Evolutionary conservation across 37 sponge, comb jelly and placozoan genomes (phyloP).

Genomic region (Spongilla lacustris): DNA sequence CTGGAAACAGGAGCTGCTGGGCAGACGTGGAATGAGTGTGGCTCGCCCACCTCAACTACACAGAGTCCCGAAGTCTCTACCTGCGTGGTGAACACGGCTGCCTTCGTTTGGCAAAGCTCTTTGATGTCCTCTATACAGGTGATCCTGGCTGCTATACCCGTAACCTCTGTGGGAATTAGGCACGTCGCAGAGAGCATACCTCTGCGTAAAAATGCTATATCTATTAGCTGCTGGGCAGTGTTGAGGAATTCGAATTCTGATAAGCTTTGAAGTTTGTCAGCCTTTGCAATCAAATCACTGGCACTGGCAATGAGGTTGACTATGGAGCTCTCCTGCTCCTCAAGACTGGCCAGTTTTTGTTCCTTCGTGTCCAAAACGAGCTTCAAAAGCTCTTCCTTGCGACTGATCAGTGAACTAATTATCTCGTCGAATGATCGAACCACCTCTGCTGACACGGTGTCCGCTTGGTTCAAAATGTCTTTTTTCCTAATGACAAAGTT

Average conservation of each 20-base stretch:
- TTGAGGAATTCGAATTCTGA: background rate
- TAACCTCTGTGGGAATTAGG: background rate
- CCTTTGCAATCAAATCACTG: background rate
- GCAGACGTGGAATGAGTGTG: slow-evolving; percentile 16
- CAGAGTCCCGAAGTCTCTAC: background rate
- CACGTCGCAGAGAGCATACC: background rate
- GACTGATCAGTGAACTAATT: background rate
- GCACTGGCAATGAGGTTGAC: background rate
- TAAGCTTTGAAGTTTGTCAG: background rate
- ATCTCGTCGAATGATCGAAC: background rate
- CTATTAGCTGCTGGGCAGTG: background rate
- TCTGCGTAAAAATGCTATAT: background rate
- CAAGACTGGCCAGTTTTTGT: slow-evolving; percentile 12
- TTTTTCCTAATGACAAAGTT: background rate
- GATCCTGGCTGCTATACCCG: slow-evolving; percentile 33
- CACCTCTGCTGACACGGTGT: background rate
- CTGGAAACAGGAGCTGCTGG: background rate
- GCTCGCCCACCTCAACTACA: slow-evolving; percentile 4
- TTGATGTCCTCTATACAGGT: slow-evolving; percentile 5
- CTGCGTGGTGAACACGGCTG: slow-evolving; percentile 19
- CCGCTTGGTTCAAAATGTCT: background rate
- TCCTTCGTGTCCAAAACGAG: background rate
- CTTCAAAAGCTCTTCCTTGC: background rate
- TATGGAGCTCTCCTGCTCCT: slow-evolving; percentile 5
- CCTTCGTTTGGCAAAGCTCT: slow-evolving; percentile 1